A percentile compares a stretch with the other conserved stretches of the same genome.
Evolutionary conservation across 2,888 invertebrate genomes (phyloP).

Genomic region (Ellobium chinense): DNA sequence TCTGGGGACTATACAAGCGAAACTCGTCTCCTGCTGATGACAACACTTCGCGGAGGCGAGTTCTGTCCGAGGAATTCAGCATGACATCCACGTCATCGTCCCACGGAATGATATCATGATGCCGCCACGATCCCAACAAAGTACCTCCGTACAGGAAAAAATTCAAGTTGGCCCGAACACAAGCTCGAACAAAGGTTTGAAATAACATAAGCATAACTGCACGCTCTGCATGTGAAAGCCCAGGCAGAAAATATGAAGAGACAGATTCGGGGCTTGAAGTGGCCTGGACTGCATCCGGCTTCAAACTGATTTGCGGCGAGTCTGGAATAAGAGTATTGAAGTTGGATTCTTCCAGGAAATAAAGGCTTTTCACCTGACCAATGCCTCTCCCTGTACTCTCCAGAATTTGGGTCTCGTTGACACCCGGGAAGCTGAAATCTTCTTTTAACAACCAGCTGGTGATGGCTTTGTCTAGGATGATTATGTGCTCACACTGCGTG

Average conservation of each 20-base stretch:
- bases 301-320: too few relatives aligned
- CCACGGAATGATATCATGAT: slow-evolving; percentile 64
- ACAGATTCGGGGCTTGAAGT: not conserved
- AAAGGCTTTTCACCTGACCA: not conserved
- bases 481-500: too few relatives aligned
- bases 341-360: not conserved
- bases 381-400: not conserved
- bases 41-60: slow-evolving; percentile 34
- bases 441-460: too few relatives aligned
- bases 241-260: slow-evolving; percentile 41
- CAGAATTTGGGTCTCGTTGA: slow-evolving; percentile 11
- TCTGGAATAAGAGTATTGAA: too few relatives aligned
- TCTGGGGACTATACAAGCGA: slow-evolving; percentile 44
- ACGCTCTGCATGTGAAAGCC: slow-evolving; percentile 41
- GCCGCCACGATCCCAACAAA: slow-evolving; percentile 61
- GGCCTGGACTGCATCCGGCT: not conserved
- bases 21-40: slow-evolving; percentile 47
- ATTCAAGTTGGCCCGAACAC: slow-evolving; percentile 42
- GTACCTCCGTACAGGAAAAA: slow-evolving; percentile 62
- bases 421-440: slow-evolving; percentile 31
- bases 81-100: slow-evolving; percentile 67
- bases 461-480: too few relatives aligned
- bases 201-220: slow-evolving; percentile 47
- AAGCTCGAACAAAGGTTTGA: slow-evolving; percentile 48
- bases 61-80: slow-evolving; percentile 49